Percentiles rank a stretch among this genome's conserved stretches.
phyloP scores from a whole-genome alignment of 2,888 invertebrate species.

The Acheta domesticus region DNA sequence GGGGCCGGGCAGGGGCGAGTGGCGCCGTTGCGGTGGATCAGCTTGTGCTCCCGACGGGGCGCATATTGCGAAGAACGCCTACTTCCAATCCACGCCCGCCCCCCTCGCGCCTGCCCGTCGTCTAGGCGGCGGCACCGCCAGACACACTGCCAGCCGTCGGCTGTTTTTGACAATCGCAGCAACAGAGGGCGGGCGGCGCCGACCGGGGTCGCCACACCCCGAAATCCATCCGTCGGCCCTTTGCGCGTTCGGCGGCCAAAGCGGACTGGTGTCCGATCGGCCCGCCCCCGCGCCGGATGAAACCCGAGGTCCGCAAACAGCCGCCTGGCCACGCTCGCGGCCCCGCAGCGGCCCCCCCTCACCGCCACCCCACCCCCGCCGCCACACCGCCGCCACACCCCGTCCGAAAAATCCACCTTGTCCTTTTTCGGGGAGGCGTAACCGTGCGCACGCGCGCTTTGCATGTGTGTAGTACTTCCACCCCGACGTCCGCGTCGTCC shows the following conservation, averaged over 20 bases:
- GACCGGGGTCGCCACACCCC: not conserved
- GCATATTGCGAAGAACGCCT: slow-evolving; percentile 4
- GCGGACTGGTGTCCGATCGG: too few relatives aligned
- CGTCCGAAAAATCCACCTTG: not conserved
- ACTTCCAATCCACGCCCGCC: not conserved
- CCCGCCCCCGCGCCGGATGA: too few relatives aligned
- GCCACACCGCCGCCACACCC: not conserved
- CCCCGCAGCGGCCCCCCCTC: not conserved
- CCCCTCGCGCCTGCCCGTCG: too few relatives aligned
- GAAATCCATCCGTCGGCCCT: too few relatives aligned
- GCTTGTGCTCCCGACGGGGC: not conserved
- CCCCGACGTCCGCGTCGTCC: not conserved
- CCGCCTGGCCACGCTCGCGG: not conserved
- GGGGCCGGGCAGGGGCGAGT: too few relatives aligned
- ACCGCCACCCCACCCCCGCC: not conserved
- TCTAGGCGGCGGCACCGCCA: too few relatives aligned
- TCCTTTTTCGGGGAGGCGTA: not conserved
- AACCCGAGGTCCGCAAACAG: too few relatives aligned
- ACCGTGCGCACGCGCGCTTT: not conserved
- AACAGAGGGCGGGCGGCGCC: slow-evolving; percentile 6
- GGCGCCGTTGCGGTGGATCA: not conserved
- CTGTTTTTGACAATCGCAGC: not conserved
- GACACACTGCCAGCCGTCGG: too few relatives aligned
- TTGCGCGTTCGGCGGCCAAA: too few relatives aligned
- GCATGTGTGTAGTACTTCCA: not conserved